Evolutionary conservation across 2,888 invertebrate genomes (phyloP), one percentile per base, ranked within the genome.

Genomic region (Patella depressa): DNA sequence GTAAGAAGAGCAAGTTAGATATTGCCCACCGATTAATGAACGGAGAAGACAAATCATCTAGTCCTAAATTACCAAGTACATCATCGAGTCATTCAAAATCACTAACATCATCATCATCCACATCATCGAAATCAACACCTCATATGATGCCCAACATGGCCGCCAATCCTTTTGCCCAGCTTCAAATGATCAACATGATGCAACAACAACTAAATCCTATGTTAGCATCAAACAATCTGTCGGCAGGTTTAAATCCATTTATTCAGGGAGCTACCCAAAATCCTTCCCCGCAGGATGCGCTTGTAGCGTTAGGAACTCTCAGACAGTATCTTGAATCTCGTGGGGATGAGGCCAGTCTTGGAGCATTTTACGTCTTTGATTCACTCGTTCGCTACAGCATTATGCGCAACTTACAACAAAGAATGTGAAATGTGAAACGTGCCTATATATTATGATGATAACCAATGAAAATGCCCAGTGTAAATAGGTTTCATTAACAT

Each of bases 101-200:
- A 65, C 19, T 65, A 2, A 24, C 65, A 65, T 65, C 65, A 19
- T 65, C 65, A 24, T 24, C 65, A 65, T 17, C 65, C 11, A 24
- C 65, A 24, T 65, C 65, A 65, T 65, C 65, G 19, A 65, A 65
- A 65, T 24, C 65, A 65, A 65, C 65, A 19, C 65, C 65, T 14
- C 19, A 65, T 24, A 65, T 65, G 65, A 24, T 65, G 24, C 65
- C 65, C 65, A 65, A 65, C 65, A 65, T 65, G 65, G 65, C 65
- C 24, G 65, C 65, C 24, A 65, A 65, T 65, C 65, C 65, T 12
- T 65, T 65, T 24, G 24, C 24, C 19, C 65, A 65, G 65, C 24
- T 65, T 65, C 65, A 65, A 65, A 65, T 65, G 65, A 19, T 65
- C 11, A 65, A 65, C 24, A 65, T 65, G 65, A 65, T 65, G 65